Evolutionary conservation across 2,797 vertebrate species (phyloP).

Genomic region (Premnoplex brunnescens): DNA sequence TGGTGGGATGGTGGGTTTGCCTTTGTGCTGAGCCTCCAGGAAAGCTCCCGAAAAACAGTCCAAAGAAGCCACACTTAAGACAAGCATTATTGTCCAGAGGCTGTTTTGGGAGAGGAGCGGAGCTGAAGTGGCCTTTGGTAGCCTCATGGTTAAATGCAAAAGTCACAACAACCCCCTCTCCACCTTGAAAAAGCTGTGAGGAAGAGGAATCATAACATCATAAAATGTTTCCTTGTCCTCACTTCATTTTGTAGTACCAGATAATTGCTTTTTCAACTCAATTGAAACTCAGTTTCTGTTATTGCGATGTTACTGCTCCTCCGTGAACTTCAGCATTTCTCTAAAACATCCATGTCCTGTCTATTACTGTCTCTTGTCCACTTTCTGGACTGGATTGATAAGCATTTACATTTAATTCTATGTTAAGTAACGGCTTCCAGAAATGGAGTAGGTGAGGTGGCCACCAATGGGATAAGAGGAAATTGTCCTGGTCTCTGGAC

Average conservation of each 20-base stretch:
- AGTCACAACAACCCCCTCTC: not conserved
- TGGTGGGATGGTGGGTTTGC: not conserved
- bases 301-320: not conserved
- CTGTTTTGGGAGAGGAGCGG: not conserved
- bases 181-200: not conserved
- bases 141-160: not conserved
- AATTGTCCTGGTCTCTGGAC: not conserved
- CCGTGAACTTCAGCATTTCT: slow-evolving; percentile 1
- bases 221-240: slow-evolving; percentile 22
- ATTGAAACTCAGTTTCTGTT: slow-evolving; percentile 22
- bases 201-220: not conserved
- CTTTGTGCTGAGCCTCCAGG: not conserved
- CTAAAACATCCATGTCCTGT: not conserved
- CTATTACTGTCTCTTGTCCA: not conserved
- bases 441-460: not conserved
- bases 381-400: slow-evolving; percentile 24
- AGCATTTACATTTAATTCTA: not conserved
- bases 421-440: slow-evolving; percentile 16
- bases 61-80: not conserved
- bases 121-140: not conserved
- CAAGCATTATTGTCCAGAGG: not conserved
- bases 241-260: slow-evolving; percentile 25
- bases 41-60: not conserved
- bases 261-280: slow-evolving; percentile 59
- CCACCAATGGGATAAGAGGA: not conserved